Evolutionary conservation across 30 jellyfish, hydroid and myxozoan species (phyloP).

Genomic region (Euphysa ruthae): DNA sequence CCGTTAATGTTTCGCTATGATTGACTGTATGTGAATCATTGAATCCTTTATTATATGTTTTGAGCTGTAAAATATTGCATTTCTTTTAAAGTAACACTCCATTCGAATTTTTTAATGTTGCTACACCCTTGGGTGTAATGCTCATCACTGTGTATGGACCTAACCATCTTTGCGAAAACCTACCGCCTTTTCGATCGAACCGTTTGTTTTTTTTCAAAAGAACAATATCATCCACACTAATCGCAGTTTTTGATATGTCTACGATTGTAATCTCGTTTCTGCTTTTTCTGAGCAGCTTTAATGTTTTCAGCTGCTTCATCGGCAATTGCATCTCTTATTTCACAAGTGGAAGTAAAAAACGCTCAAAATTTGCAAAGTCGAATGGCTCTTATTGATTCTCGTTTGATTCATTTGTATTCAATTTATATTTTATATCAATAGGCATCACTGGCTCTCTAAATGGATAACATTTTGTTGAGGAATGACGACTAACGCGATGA

Average conservation of each 20-base stretch:
- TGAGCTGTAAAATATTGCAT: neutral
- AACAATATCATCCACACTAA: conserved; percentile 5
- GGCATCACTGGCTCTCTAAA: too few relatives aligned
- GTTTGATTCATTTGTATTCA: too few relatives aligned
- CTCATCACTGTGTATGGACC: conserved; percentile 13
- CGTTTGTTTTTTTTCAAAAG: conserved; percentile 14
- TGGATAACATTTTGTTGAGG: too few relatives aligned
- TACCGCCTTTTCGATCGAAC: conserved; percentile 9
- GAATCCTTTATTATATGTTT: neutral
- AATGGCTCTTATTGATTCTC: neutral
- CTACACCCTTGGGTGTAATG: conserved; percentile 4
- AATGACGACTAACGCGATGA: too few relatives aligned
- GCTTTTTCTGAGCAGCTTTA: neutral
- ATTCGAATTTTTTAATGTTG: neutral
- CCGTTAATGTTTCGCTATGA: too few relatives aligned
- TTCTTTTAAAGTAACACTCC: neutral
- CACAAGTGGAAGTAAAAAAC: neutral
- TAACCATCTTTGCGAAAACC: conserved; percentile 3
- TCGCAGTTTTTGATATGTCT: neutral
- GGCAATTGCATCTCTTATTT: neutral
- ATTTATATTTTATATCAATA: too few relatives aligned
- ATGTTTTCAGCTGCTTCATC: conserved; percentile 16
- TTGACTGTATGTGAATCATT: too few relatives aligned
- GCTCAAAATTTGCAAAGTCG: neutral
- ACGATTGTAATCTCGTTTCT: neutral